These are phyloP conservation scores for Bradypodion ventrale DNA, from an alignment of 2,797 vertebrate genomes.

Conservation along the genomic window DNA sequence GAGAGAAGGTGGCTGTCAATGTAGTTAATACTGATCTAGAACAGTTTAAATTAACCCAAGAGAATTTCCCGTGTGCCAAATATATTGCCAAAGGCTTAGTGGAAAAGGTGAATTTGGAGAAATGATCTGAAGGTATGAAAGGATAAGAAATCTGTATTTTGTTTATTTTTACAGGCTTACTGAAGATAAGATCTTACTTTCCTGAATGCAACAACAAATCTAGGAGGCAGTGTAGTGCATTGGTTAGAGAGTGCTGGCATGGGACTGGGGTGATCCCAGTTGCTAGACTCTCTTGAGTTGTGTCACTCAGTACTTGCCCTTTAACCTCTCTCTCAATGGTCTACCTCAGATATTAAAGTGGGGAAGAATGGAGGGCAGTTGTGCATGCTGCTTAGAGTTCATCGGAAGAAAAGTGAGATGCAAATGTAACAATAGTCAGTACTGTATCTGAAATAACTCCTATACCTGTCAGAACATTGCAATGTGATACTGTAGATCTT, in stretches of 20 bases:
- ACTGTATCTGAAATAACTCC: no score
- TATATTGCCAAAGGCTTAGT: background rate
- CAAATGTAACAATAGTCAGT: background rate
- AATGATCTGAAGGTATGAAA: background rate
- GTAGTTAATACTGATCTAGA: no score
- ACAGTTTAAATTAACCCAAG: no score
- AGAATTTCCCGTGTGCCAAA: no score
- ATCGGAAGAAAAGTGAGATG: background rate
- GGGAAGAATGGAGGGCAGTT: background rate
- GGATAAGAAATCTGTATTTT: background rate
- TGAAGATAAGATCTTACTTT: background rate
- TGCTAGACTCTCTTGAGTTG: background rate
- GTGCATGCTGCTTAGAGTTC: background rate
- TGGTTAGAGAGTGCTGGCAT: background rate
- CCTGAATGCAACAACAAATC: background rate
- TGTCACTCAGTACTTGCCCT: background rate
- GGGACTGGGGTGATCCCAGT: background rate
- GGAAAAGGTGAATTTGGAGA: background rate
- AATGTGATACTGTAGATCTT: background rate
- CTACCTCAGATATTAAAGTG: background rate
- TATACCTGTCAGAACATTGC: background rate
- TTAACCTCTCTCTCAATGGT: background rate
- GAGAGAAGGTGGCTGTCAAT: no score
- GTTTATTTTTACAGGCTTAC: background rate
- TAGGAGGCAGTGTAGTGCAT: background rate